Conservation (phyloP, 2,797 vertebrate species). For the Anguilla obscura region DNA sequence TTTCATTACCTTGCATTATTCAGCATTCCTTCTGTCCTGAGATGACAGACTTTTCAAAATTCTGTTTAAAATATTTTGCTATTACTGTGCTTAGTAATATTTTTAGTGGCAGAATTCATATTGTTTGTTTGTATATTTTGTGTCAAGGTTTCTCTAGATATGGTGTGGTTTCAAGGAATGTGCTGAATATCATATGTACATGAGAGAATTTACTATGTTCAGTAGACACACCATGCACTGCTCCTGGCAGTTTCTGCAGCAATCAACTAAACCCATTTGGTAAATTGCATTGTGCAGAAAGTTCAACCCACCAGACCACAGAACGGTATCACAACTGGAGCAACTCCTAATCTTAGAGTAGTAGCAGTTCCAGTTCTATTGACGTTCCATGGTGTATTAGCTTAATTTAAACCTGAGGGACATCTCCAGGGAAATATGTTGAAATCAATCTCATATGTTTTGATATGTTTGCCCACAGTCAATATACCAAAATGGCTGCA, state of each 20-base stretch:
- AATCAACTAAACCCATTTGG: background rate
- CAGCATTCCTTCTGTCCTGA: background rate
- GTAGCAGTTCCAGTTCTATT: background rate
- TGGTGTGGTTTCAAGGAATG: background rate
- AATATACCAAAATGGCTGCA: background rate
- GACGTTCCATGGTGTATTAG: no score
- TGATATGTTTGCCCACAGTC: background rate
- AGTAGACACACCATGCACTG: background rate
- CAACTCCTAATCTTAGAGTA: background rate
- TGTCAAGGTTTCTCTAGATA: background rate
- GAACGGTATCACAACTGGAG: background rate
- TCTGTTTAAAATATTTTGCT: background rate
- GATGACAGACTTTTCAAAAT: background rate
- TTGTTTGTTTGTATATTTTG: background rate
- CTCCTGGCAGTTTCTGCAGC: background rate
- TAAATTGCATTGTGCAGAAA: background rate
- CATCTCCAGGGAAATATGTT: background rate
- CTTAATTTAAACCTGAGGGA: background rate
- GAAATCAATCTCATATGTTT: background rate
- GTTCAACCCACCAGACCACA: background rate
- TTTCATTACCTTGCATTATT: background rate
- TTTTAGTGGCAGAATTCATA: background rate
- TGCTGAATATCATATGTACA: background rate
- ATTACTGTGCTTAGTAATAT: background rate
- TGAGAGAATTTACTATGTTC: background rate